Percentiles rank a stretch among this genome's conserved stretches.
phyloP scores from a whole-genome alignment of 2,888 invertebrate genomes.

The Hirtodrosophila alboralis region DNA sequence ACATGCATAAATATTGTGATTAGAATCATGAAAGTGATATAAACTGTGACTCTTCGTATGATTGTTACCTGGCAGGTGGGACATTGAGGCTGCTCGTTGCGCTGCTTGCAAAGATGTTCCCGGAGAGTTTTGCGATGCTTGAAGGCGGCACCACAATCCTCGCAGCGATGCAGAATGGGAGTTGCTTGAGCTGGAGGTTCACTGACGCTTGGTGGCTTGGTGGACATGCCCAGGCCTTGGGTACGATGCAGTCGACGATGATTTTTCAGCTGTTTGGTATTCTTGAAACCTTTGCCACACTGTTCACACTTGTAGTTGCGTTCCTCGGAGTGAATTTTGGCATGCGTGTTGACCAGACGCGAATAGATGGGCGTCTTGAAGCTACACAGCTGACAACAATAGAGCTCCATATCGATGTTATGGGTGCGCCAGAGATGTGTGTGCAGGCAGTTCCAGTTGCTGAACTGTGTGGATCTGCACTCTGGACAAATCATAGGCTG shows the following conservation, averaged over 20 bases:
- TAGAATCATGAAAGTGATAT: no score
- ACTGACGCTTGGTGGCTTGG: no score
- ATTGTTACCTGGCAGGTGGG: conserved; percentile 47
- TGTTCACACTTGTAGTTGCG: conserved; percentile 86
- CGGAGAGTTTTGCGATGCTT: conserved; percentile 84
- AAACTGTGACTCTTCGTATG: no score
- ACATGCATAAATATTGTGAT: no score
- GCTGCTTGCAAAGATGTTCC: conserved; percentile 85
- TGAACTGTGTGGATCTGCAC: conserved; percentile 85
- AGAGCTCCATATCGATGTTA: conserved; percentile 91
- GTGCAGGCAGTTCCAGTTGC: conserved; percentile 88
- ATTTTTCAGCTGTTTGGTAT: conserved; percentile 90
- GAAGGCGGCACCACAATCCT: conserved; percentile 81
- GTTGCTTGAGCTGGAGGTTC: not conserved
- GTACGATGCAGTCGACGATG: conserved; percentile 88
- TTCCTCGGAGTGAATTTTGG: conserved; percentile 89
- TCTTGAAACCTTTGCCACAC: conserved; percentile 92
- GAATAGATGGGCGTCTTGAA: conserved; percentile 90
- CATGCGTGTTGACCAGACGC: conserved; percentile 89
- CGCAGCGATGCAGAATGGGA: conserved; percentile 83
- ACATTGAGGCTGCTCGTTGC: conserved; percentile 85
- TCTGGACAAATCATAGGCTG: conserved; percentile 86
- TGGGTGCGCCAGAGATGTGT: conserved; percentile 92
- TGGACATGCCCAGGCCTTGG: conserved; percentile 63
- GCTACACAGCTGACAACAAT: conserved; percentile 90